Base-by-base conservation (phyloP, 2,113 vertebrate species). In the Equus przewalskii region DNA sequence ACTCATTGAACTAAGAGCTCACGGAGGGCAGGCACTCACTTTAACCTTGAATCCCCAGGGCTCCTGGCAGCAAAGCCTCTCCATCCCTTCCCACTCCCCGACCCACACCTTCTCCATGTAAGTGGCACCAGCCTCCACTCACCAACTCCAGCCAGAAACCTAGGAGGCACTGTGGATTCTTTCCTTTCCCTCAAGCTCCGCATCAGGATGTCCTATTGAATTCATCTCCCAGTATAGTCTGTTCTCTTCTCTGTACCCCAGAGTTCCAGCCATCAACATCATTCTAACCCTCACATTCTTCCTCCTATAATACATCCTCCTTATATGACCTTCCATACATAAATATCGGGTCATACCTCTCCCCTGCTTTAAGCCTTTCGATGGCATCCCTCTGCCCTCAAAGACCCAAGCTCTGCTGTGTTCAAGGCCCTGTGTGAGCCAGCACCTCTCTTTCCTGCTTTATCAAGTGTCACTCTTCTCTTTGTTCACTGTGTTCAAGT, bases 31-130 rank as follows among this genome's bases (percentile, higher is more conserved):
- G 72, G 28, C 30, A 76, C 21, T 60, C 22, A 19, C 44, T 96
- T 89, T 22, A 56, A 51, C 58, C 33, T 33, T 2, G 12, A 80
- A 60, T 14, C 5, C 8, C 73, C 44, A 64, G 62, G 9, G 11
- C 3, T 76, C 84, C 82, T 26, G 46, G 58, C 10, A 10, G 78
- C 33, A 49, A 70, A 58, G 65, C 58, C 60, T 33, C 67, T 36
- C 7, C 24, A 6, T 1, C 3, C 8, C 49, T 30, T 7, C 30
- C 13, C 16, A 4, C 30, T 10, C 3, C 78, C 46, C 28, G 1
- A n/a, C 12, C n/a, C 14, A 5, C 0, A 22, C 18, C 69, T 73
- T 22, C 36, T 81, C 73, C 5, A 4, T 1, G 16, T 13, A 33
- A 54, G 10, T 0, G 6, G 49, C 44, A 36, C 58, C 36, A 56